A percentile compares a stretch with the other conserved stretches of the same genome.
Evolutionary conservation across 1,140 invertebrate genomes (phyloP).

Genomic region (Pomacea maculata): DNA sequence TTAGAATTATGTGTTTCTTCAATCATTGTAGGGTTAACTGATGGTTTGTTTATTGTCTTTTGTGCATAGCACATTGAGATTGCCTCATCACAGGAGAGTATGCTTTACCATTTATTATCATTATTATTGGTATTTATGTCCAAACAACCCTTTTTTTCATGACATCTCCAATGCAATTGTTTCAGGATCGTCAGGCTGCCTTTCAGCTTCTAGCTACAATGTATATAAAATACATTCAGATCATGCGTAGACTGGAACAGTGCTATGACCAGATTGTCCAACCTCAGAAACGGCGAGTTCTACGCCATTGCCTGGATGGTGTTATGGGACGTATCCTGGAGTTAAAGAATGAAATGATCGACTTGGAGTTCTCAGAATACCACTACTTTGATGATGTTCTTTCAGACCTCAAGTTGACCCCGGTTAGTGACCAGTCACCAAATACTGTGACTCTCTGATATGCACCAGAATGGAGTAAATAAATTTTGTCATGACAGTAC

Average conservation of each 20-base stretch:
- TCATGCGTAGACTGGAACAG: slow-evolving; percentile 79
- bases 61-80: no score
- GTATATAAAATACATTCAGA: slow-evolving; percentile 82
- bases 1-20: no score
- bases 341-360: slow-evolving; percentile 81
- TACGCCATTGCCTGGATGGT: slow-evolving; percentile 82
- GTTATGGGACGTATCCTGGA: slow-evolving; percentile 77
- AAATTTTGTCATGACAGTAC: no score
- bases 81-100: no score
- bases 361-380: slow-evolving; percentile 84
- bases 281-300: slow-evolving; percentile 86
- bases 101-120: background rate
- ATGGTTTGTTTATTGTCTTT: no score
- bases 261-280: slow-evolving; percentile 92
- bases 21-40: no score
- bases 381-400: slow-evolving; percentile 86
- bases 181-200: slow-evolving; percentile 62
- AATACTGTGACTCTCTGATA: no score
- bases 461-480: no score
- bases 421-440: slow-evolving; percentile 65
- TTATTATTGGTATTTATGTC: background rate
- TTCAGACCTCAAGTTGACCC: slow-evolving; percentile 70
- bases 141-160: background rate
- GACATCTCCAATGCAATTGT: slow-evolving; percentile 9
- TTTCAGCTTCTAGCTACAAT: slow-evolving; percentile 66